phyloP scores from a whole-genome alignment of 1,140 invertebrate species.

The Penaeus vannamei region DNA sequence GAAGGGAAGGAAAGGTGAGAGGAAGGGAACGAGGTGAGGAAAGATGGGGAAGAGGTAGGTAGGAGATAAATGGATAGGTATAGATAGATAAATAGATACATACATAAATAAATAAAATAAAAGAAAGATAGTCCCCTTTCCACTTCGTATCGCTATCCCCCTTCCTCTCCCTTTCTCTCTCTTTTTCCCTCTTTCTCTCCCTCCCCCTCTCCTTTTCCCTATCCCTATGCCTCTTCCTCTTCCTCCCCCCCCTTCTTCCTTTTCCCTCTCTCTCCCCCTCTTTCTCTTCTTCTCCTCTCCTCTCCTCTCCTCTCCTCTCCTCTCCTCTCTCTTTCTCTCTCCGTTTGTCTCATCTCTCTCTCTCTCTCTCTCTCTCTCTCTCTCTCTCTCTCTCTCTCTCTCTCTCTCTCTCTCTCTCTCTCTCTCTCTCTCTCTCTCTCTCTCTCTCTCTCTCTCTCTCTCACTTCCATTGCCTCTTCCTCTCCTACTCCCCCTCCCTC shows the following conservation, averaged over 20 bases:
- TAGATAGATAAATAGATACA: not conserved
- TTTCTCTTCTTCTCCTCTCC: not conserved
- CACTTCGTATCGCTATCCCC: too few relatives aligned
- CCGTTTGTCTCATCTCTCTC: not conserved
- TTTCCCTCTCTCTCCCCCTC: too few relatives aligned
- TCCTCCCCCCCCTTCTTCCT: too few relatives aligned
- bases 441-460: not conserved
- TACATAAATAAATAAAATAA: not conserved
- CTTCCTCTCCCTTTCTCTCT: too few relatives aligned
- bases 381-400: not conserved
- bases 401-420: not conserved
- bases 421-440: conserved; percentile 40
- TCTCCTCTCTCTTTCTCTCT: not conserved
- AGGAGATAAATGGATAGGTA: not conserved
- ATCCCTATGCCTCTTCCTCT: too few relatives aligned
- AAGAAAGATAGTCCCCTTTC: not conserved
- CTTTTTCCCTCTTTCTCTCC: too few relatives aligned
- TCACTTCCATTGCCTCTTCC: not conserved
- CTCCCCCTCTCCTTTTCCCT: too few relatives aligned
- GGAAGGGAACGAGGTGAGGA: not conserved
- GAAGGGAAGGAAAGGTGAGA: not conserved
- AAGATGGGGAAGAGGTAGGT: not conserved
- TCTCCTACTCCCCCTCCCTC: not conserved
- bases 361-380: conserved; percentile 20
- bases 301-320: not conserved